A percentile compares a stretch with the other conserved stretches of the same genome.
phyloP scores from a whole-genome alignment of 2,113 vertebrate species.

The rabbit (Oryctolagus cuniculus) region DNA sequence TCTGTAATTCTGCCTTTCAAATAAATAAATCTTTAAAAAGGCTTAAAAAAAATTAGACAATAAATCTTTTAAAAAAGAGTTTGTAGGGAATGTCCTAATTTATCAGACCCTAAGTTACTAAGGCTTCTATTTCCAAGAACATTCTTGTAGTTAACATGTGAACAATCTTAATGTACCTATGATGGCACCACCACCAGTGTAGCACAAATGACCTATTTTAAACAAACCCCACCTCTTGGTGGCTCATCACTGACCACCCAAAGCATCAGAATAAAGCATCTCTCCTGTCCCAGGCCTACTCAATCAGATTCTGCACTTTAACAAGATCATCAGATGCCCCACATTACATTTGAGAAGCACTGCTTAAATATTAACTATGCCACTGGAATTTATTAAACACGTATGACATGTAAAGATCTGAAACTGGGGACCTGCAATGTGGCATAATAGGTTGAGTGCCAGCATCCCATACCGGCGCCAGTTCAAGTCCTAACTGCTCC shows the following conservation, averaged over 20 bases:
- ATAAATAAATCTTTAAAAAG: too few species aligned
- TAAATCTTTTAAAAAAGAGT: too few species aligned
- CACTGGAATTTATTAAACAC: slow-evolving; percentile 10
- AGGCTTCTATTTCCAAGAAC: not conserved
- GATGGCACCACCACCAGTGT: not conserved
- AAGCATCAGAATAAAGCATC: not conserved
- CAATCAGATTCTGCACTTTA: not conserved
- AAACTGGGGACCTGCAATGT: not conserved
- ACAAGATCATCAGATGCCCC: not conserved
- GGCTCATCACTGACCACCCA: not conserved
- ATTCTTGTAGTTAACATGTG: not conserved
- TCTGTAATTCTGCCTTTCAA: too few species aligned
- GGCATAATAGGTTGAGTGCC: too few species aligned
- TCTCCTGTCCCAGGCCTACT: not conserved
- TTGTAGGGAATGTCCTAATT: not conserved
- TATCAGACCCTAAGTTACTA: not conserved
- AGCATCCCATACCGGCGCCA: too few species aligned
- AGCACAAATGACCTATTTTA: not conserved
- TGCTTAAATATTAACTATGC: not conserved
- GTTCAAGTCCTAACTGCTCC: too few species aligned
- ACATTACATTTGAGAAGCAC: not conserved
- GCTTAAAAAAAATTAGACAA: too few species aligned
- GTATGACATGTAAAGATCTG: slow-evolving; percentile 12
- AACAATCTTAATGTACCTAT: not conserved
- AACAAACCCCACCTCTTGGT: not conserved